Evolutionary conservation across 1,140 invertebrate species (phyloP), one percentile per base, ranked within the genome.

Genomic region (Zaprionus capensis): DNA sequence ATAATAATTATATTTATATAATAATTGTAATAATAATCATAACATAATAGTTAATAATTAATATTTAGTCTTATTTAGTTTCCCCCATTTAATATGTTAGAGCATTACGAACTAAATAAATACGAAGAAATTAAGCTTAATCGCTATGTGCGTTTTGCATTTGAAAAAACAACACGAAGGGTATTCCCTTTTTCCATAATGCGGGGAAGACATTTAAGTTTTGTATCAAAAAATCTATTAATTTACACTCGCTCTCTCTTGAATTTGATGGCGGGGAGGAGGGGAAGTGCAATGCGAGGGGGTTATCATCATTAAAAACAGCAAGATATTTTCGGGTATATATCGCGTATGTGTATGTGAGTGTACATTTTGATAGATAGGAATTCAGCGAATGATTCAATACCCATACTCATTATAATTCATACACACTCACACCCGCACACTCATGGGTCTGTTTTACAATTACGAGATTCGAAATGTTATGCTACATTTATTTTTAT

Each of bases 381-480:
- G 56, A 38, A 11, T 22, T 38, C 14, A 56, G 55, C 38, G 46
- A 51, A 57, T 53, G 20, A 53, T 53, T 53, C 31, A 55, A 20
- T 55, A 36, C 44, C n/a, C n/a, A 17, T 44, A 17, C 41, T 44
- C 41, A 44, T 44, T 44, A 44, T 44, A 44, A n/a, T 44, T n/a
- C 41, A 44, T n/a, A 44, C 15, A 44, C 41, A 44, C n/a, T 44
- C 53, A 17, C 26, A 67, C 49, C 55, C 55, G 38, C 53, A 70
- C 66, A 70, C 56, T 53, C 63, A 73, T 36, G 38, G 14, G 26
- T 53, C 44, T 55, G 38, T 64, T 38, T 20, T 79, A 76, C 53
- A 84, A 65, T 68, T 84, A 84, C 75, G 78, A 90, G 71, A 71
- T 75, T 84, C 77, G 78, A 88, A 84, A 75, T 80, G 46, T 69